These are phyloP conservation scores for Anguilla marmorata DNA, from an alignment of 2,797 vertebrate species.

Conservation along the genomic window DNA sequence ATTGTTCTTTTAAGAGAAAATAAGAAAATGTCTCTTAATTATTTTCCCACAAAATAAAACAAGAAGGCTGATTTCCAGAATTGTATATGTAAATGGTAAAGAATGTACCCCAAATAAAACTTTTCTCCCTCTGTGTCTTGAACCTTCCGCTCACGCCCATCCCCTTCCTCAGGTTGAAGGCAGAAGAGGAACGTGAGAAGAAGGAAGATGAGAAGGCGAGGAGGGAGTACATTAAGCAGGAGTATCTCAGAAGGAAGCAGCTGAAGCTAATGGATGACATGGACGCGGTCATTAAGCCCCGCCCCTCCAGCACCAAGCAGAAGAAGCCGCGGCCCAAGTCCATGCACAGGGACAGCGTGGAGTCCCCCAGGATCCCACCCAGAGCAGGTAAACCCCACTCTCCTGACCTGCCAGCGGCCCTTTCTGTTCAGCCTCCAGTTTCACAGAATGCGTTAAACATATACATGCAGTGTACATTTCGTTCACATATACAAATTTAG, in stretches of 20 bases:
- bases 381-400: slow-evolving; percentile 78
- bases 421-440: neutral
- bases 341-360: slow-evolving; percentile 89
- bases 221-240: slow-evolving; percentile 89
- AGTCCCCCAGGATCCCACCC: slow-evolving; percentile 80
- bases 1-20: neutral
- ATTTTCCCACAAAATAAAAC: neutral
- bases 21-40: neutral
- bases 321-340: slow-evolving; percentile 94
- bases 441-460: neutral
- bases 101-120: neutral
- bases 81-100: neutral
- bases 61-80: neutral
- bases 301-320: slow-evolving; percentile 79
- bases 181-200: slow-evolving; percentile 90
- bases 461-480: neutral
- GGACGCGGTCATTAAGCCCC: slow-evolving; percentile 87
- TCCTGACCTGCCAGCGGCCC: neutral
- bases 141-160: neutral
- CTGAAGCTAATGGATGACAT: slow-evolving; percentile 95
- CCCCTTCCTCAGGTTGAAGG: slow-evolving; percentile 77
- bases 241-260: slow-evolving; percentile 91
- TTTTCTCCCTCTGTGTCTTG: neutral
- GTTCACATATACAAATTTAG: slow-evolving; percentile 15
- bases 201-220: slow-evolving; percentile 89